Evolutionary conservation across 2,888 invertebrate species (phyloP).

Genomic region (Hypomecis punctinalis): DNA sequence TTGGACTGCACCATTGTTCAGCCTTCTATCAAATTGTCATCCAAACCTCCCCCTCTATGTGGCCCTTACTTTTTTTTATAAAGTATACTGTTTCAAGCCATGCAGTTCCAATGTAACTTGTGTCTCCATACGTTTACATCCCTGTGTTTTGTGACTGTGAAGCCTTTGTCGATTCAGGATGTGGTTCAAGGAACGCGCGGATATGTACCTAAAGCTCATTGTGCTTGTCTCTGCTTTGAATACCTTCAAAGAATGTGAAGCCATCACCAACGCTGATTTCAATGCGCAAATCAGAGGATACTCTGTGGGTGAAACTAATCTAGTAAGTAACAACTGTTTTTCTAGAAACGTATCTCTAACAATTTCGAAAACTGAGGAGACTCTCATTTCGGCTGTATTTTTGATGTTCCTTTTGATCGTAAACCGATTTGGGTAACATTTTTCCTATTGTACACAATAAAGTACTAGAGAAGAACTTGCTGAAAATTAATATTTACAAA

Average conservation of each 20-base stretch:
- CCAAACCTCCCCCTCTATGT: constrained; percentile 64
- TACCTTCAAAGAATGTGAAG: constrained; percentile 43
- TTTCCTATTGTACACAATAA: too few relatives aligned
- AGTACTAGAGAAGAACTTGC: too few relatives aligned
- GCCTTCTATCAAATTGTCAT: constrained; percentile 75
- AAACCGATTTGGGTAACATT: too few relatives aligned
- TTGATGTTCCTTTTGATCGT: too few relatives aligned
- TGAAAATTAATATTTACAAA: too few relatives aligned
- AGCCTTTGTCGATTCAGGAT: constrained; percentile 39
- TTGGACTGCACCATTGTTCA: constrained; percentile 74
- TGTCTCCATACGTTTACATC: constrained; percentile 20
- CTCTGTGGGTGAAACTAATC: constrained; percentile 54
- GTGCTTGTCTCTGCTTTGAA: constrained; percentile 37
- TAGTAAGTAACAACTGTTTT: constrained; percentile 56
- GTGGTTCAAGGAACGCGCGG: constrained; percentile 39
- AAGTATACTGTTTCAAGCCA: constrained; percentile 57
- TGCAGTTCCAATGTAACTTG: constrained; percentile 34
- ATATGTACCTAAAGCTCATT: constrained; percentile 33
- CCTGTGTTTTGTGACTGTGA: constrained; percentile 30
- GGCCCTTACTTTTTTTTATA: constrained; percentile 70
- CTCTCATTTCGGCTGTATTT: too few relatives aligned
- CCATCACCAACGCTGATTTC: constrained; percentile 60
- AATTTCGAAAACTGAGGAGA: not conserved
- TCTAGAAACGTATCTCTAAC: too few relatives aligned
- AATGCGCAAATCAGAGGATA: constrained; percentile 69